Base-by-base conservation (phyloP, 2,113 vertebrate genomes). In the Glaucomys volans region DNA sequence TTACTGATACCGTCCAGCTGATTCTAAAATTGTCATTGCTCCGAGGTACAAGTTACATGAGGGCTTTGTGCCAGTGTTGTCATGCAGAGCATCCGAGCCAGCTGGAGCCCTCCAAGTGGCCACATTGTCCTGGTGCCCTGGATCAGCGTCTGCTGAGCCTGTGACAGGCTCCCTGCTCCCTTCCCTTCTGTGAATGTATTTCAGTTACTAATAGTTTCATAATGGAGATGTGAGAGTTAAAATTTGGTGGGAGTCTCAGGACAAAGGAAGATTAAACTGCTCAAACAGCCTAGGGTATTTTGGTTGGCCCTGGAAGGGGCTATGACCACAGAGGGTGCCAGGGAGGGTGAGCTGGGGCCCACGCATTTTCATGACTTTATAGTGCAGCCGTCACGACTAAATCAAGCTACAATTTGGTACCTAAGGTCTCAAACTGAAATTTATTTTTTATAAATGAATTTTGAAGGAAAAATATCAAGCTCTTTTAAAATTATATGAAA, bases 371-470 rank as follows among this genome's bases (percentile, higher is more conserved):
- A 91, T 97, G 97, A 98, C 97, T 98, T 97, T 95, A 1, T 97
- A 97, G 94, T 96, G 96, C 97, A 97, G 96, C 97, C 97, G 90
- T 97, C 97, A 89, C 5, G 17, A 85, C 72, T 77, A 97, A 98
- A 97, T 96, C 87, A 0, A 6, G 97, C 96, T 98, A 98, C 98
- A 98, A 98, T 98, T 98, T 98, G 98, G 94, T 97, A 98, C 71
- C 1, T 74, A 59, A 91, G 89, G 95, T 98, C 98, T 98, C 98
- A 97, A 98, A 98, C 95, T 98, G 97, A 96, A 66, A 91, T 95
- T 94, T 97, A 82, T 96, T 95, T 98, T 98, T 96, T 94, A 26
- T 87, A 97, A 97, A 87, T 90, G 80, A 57, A 97, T 96, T 97
- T 98, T 98, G 97, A 97, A 95, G 96, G 93, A 98, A 72, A 44